Evolutionary conservation across 1,140 invertebrate genomes (phyloP).

Genomic region (Drosophila lacertosa): DNA sequence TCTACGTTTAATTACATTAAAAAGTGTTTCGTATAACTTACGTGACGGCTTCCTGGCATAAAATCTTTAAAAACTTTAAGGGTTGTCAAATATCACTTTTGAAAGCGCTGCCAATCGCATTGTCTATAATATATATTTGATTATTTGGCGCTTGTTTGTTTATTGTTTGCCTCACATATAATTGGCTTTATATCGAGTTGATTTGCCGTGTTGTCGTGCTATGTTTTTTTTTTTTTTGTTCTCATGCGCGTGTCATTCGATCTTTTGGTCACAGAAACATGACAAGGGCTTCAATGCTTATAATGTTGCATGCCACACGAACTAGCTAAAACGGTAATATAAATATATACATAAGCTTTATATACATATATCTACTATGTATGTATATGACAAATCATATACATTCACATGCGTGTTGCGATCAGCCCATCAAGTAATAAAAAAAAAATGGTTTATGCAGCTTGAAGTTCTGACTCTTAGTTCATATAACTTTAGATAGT

Average conservation of each 20-base stretch:
- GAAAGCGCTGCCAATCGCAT: constrained; percentile 8
- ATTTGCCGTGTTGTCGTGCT: constrained; percentile 8
- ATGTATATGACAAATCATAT: neutral
- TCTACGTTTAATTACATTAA: neutral
- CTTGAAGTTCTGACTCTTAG: neutral
- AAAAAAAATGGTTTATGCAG: neutral
- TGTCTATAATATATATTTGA: neutral
- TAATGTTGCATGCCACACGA: constrained; percentile 44
- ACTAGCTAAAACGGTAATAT: neutral
- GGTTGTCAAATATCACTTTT: too few species aligned
- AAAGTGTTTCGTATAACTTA: neutral
- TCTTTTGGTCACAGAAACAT: constrained; percentile 40
- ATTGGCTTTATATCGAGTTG: constrained; percentile 40
- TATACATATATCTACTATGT: constrained; percentile 2
- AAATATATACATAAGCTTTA: constrained; percentile 4
- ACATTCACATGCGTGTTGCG: constrained; percentile 28
- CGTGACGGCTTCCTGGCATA: too few species aligned
- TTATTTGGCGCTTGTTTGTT: constrained; percentile 3
- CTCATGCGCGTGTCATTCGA: constrained; percentile 38
- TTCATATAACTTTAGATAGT: too few species aligned
- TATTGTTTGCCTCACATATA: neutral
- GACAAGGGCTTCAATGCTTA: constrained; percentile 35
- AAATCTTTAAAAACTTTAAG: too few species aligned
- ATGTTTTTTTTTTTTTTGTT: constrained; percentile 2
- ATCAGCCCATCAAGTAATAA: constrained; percentile 5